Percentiles rank a stretch among this genome's conserved stretches.
phyloP scores from a whole-genome alignment of 2,113 vertebrate genomes.

The Atrichornis clamosus region DNA sequence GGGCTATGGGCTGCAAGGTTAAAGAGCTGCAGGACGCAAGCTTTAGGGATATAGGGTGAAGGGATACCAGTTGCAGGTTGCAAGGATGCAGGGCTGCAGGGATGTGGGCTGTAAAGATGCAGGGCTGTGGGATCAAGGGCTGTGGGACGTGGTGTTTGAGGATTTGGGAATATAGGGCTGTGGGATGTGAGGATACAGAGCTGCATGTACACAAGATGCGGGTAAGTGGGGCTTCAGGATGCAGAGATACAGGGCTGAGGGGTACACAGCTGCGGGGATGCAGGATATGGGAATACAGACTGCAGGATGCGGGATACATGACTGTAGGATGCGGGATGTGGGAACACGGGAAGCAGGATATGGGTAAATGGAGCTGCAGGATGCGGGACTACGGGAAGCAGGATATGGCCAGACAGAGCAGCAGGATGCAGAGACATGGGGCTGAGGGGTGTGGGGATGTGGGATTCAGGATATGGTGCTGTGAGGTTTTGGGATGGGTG shows the following conservation, averaged over 20 bases:
- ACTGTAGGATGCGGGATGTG: constrained; percentile 37
- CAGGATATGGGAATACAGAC: constrained; percentile 17
- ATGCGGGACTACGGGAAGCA: constrained; percentile 46
- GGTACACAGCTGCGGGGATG: background rate
- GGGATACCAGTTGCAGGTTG: background rate
- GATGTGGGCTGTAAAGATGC: background rate
- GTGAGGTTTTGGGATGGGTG: background rate
- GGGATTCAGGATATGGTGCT: background rate
- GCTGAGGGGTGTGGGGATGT: background rate
- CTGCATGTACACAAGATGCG: background rate
- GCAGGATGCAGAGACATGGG: background rate
- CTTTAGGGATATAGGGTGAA: background rate
- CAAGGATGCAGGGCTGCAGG: background rate
- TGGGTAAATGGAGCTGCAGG: background rate
- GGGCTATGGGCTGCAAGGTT: background rate
- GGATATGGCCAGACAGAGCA: constrained; percentile 19
- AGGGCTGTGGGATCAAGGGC: background rate
- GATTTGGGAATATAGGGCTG: background rate
- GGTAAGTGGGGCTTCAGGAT: background rate
- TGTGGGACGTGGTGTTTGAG: background rate
- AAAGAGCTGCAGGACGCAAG: fast-evolving
- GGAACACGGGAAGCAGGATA: constrained; percentile 58
- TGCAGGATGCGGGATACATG: constrained; percentile 6
- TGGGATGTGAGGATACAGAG: background rate
- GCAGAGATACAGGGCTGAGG: background rate